Evolutionary conservation across 1,140 invertebrate genomes (phyloP), one percentile per base, ranked within the genome.

Genomic region (Achroia grisella): DNA sequence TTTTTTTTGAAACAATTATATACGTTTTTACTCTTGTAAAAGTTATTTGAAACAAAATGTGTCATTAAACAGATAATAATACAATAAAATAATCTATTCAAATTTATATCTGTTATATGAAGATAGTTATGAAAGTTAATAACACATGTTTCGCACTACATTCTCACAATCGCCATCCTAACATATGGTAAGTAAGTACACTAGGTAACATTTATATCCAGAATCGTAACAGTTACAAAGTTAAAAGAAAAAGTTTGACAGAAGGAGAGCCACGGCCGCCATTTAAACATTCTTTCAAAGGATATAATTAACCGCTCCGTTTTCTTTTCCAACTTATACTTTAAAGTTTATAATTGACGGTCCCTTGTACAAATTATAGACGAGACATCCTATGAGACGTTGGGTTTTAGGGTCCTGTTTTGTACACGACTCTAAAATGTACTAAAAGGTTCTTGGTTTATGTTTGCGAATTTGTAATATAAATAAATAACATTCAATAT

Each of bases 241-340:
- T 10, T 23, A 10, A 17, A 37, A 37, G 2, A 37, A 33, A 44
- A 44, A 47, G 23, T 44, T 34, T 46, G 45, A 53, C 31, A 45
- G 36, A 48, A 17, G 27, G 29, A 48, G 45, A 31, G 17, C 17
- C 51, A 12, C 27, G 29, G 51, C 48, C 36, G 17, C 17, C 51
- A 51, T 64, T 67, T 67, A 62, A 62, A 54, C 49, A 70, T 61
- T 60, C 60, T 44, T 35, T 30, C 47, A 52, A 46, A 54, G 43
- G 40, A 45, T 63, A 59, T 67, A 67, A 71, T 71, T 67, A 71
- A 48, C 34, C 35, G 27, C 12, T 27, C 31, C 46, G 32, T 44
- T 48, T 47, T 39, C 17, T 52, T 52, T 32, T 39, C 48, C 39
- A 45, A 59, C 41, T 62, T 57, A 47, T 63, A 57, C 56, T 58